These are phyloP conservation scores for Andrena fulva DNA, from an alignment of 2,888 invertebrate species.

Conservation along the genomic window DNA sequence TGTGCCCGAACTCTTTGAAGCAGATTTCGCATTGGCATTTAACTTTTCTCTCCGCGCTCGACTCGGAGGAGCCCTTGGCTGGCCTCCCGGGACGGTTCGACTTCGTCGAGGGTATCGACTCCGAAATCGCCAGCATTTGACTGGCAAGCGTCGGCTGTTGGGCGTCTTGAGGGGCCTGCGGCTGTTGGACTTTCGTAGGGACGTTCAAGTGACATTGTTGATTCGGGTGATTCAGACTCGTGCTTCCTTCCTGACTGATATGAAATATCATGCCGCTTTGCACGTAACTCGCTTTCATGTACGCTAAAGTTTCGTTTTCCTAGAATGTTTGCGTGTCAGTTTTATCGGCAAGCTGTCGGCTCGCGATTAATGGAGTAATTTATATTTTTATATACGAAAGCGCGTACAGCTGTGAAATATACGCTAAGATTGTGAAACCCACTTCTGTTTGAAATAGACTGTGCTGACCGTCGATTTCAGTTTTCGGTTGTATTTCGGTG, in stretches of 20 bases:
- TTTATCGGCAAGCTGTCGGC: not conserved
- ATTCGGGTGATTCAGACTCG: constrained; percentile 59
- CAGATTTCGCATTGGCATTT: constrained; percentile 84
- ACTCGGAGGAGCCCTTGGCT: constrained; percentile 71
- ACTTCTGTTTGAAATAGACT: constrained; percentile 75
- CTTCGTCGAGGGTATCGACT: constrained; percentile 71
- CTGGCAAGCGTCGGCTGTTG: constrained; percentile 54
- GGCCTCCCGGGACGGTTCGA: constrained; percentile 79
- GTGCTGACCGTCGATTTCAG: constrained; percentile 75
- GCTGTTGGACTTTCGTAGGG: constrained; percentile 57
- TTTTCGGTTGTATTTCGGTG: constrained; percentile 78
- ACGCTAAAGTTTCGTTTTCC: constrained; percentile 60
- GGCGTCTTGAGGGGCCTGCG: constrained; percentile 47
- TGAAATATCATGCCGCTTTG: constrained; percentile 56
- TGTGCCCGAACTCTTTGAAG: constrained; percentile 83
- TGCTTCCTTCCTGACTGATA: constrained; percentile 57
- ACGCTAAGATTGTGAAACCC: constrained; percentile 24
- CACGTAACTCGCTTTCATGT: constrained; percentile 56
- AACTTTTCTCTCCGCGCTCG: constrained; percentile 75
- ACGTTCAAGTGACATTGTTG: constrained; percentile 58
- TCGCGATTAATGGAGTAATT: not conserved
- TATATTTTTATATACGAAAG: not conserved
- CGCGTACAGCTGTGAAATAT: not conserved
- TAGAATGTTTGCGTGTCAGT: constrained; percentile 43
- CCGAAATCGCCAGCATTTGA: constrained; percentile 54